Percentiles rank a stretch among this genome's conserved stretches.
phyloP scores from a whole-genome alignment of 2,113 vertebrate species.

The Neodon shergylaensis region DNA sequence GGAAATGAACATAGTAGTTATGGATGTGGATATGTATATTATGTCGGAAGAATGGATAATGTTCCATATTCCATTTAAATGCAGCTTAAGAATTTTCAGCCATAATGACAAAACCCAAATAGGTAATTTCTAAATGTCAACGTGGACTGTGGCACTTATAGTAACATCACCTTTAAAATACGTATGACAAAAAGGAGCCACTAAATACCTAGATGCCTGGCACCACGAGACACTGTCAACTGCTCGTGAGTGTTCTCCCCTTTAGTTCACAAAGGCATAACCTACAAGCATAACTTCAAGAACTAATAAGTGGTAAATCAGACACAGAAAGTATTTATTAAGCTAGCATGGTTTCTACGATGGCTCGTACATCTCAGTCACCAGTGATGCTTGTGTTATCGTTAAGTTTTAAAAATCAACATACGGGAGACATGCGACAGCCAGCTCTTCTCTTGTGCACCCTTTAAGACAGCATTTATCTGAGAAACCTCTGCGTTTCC shows the following conservation, averaged over 20 bases:
- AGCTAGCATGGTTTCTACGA: conserved; percentile 44
- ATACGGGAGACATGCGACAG: conserved; percentile 72
- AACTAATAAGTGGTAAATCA: conserved; percentile 7
- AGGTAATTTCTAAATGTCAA: conserved; percentile 18
- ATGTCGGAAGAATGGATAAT: background rate
- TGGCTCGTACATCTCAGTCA: conserved; percentile 48
- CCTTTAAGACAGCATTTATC: conserved; percentile 77
- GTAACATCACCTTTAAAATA: background rate
- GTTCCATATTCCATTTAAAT: conserved; percentile 6
- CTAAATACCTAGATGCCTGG: conserved; percentile 20
- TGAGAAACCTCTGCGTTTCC: conserved; percentile 72
- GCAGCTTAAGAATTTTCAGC: conserved; percentile 1
- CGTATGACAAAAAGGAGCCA: background rate
- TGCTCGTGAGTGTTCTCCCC: conserved; percentile 8
- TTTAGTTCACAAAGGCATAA: background rate
- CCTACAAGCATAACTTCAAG: conserved; percentile 35
- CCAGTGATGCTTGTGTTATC: background rate
- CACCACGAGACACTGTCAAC: background rate
- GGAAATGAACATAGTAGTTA: background rate
- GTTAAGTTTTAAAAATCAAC: conserved; percentile 46
- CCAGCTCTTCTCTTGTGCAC: conserved; percentile 70
- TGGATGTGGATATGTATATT: background rate
- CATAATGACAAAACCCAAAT: background rate
- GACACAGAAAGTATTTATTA: conserved; percentile 72
- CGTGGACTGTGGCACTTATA: background rate